These are phyloP conservation scores for Cynopterus brachyotis DNA, from an alignment of 2,113 vertebrate species.

Conservation along the genomic window DNA sequence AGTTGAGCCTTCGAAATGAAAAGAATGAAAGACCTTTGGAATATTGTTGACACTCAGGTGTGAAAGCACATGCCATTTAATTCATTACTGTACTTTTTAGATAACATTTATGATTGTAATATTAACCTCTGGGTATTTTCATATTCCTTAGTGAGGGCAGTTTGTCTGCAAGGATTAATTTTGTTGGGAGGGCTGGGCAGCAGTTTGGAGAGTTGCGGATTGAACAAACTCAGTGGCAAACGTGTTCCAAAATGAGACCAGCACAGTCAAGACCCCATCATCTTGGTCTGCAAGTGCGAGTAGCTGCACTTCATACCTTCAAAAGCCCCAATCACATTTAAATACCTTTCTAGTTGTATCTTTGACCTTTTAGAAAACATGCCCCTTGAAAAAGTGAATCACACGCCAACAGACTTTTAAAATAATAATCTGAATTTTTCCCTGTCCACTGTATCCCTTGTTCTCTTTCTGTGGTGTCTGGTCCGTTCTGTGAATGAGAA, in stretches of 20 bases:
- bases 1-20: conserved; percentile 69
- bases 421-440: neutral
- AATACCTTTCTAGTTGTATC: neutral
- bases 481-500: neutral
- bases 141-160: neutral
- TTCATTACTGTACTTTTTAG: conserved; percentile 72
- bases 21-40: conserved; percentile 57
- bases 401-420: neutral
- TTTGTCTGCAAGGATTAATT: neutral
- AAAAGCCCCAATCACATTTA: neutral
- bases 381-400: neutral
- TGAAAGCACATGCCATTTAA: conserved; percentile 62
- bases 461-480: neutral
- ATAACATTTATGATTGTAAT: conserved; percentile 35
- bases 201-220: neutral
- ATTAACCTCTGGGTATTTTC: conserved; percentile 50
- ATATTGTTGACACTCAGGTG: conserved; percentile 58
- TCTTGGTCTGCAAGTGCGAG: neutral
- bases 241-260: too few relatives aligned
- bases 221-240: fast-evolving
- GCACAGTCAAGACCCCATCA: fast-evolving
- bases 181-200: neutral
- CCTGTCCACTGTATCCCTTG: neutral
- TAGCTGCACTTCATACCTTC: neutral
- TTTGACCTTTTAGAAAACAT: neutral